phyloP scores from a whole-genome alignment of 1,140 invertebrate genomes.

The Nilaparvata lugens region DNA sequence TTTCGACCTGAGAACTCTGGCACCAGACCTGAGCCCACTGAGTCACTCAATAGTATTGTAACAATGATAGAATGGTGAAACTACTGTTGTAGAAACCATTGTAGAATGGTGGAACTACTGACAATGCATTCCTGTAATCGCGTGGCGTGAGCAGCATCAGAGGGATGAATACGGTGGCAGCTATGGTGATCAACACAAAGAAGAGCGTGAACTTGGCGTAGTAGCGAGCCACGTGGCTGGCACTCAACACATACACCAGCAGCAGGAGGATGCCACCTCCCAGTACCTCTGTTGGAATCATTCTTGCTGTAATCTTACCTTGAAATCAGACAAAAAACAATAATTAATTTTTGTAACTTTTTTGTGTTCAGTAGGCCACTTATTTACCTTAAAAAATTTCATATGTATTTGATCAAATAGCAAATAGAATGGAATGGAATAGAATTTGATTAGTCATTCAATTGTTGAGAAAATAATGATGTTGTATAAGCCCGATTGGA shows the following conservation, averaged over 20 bases:
- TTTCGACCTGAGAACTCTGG: too few species aligned
- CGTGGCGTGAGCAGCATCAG: slow-evolving; percentile 59
- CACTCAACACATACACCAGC: slow-evolving; percentile 32
- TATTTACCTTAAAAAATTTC: too few species aligned
- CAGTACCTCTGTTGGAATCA: slow-evolving; percentile 7
- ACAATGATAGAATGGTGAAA: too few species aligned
- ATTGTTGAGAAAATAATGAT: too few species aligned
- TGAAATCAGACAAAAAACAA: neutral
- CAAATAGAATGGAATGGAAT: too few species aligned
- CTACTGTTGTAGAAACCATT: slow-evolving; percentile 14
- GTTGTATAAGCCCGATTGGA: too few species aligned
- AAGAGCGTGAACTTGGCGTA: slow-evolving; percentile 50
- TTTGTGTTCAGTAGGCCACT: too few species aligned
- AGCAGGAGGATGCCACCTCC: slow-evolving; percentile 9
- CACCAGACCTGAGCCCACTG: too few species aligned
- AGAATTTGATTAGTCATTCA: too few species aligned
- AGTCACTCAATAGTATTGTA: too few species aligned
- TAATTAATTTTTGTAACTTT: neutral
- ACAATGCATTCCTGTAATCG: slow-evolving; percentile 65
- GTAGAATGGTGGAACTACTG: slow-evolving; percentile 38
- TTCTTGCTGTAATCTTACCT: slow-evolving; percentile 5
- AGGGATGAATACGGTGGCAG: slow-evolving; percentile 53
- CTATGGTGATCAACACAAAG: slow-evolving; percentile 43
- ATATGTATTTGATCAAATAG: too few species aligned
- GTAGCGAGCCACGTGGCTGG: slow-evolving; percentile 46